Conservation (phyloP, 53 echinoderm and acorn worm species). For the Holothuria scabra region DNA sequence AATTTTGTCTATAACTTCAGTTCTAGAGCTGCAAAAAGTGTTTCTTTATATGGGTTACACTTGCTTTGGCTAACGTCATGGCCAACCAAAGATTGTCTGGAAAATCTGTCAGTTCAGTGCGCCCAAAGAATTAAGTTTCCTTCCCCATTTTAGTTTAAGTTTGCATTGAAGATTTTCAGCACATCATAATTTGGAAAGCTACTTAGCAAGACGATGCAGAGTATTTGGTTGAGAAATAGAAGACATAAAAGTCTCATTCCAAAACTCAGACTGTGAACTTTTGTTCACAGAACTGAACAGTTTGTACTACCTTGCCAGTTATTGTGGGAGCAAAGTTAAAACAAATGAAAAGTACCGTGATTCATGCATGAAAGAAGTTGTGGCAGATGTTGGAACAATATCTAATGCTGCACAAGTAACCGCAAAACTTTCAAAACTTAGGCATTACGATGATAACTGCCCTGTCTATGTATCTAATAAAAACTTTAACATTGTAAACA, state of each 20-base stretch:
- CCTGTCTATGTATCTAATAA: conserved; percentile 9
- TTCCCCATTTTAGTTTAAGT: conserved; percentile 69
- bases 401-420: not conserved
- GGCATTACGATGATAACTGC: not conserved
- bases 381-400: not conserved
- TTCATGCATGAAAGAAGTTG: not conserved
- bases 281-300: conserved; percentile 50
- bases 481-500: not conserved
- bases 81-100: conserved; percentile 64
- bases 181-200: conserved; percentile 59
- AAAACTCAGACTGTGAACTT: not conserved
- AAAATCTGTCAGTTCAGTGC: conserved; percentile 58
- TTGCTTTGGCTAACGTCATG: conserved; percentile 56
- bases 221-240: conserved; percentile 38
- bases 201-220: conserved; percentile 64
- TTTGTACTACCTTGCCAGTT: conserved; percentile 65
- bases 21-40: conserved; percentile 46
- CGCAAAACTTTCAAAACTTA: conserved; percentile 1
- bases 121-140: conserved; percentile 60
- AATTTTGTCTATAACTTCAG: conserved; percentile 51
- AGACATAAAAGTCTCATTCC: not conserved
- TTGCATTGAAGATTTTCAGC: conserved; percentile 65
- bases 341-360: conserved; percentile 1
- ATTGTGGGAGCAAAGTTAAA: conserved; percentile 54
- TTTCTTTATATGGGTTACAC: conserved; percentile 51